A percentile compares a stretch with the other conserved stretches of the same genome.
Conservation (phyloP, 1,140 invertebrate species). For the Cotesia typhae region DNA sequence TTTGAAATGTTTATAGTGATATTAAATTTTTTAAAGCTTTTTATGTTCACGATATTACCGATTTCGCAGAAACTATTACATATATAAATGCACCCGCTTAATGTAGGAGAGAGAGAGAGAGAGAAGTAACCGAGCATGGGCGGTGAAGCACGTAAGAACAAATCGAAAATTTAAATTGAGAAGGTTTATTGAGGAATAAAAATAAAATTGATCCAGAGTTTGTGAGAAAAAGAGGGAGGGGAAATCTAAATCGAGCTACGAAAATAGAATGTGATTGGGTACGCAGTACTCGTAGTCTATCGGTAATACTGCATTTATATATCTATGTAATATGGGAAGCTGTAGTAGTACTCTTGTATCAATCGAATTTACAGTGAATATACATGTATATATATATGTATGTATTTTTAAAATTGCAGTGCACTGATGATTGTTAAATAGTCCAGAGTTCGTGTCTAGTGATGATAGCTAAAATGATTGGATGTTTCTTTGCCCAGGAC, state of each 20-base stretch:
- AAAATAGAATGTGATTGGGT: constrained; percentile 36
- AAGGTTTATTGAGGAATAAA: constrained; percentile 17
- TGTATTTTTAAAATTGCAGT: neutral
- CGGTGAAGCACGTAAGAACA: no score
- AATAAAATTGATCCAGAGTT: constrained; percentile 5
- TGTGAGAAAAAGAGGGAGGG: constrained; percentile 12
- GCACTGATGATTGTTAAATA: constrained; percentile 30
- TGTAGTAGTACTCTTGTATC: no score
- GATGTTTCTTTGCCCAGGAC: neutral
- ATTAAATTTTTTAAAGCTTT: no score
- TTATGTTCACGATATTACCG: no score
- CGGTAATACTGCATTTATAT: neutral
- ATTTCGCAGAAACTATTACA: no score
- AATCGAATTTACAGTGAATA: neutral
- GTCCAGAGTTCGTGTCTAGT: constrained; percentile 22
- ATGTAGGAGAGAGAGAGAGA: no score
- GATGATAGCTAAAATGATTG: constrained; percentile 21
- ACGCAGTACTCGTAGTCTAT: constrained; percentile 1
- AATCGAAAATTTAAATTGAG: constrained; percentile 3
- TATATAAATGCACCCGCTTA: no score
- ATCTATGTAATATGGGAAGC: no score
- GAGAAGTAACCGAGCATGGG: no score
- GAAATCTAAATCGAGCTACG: constrained; percentile 30
- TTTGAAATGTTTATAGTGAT: no score
- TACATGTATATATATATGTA: neutral